A percentile compares a stretch with the other conserved stretches of the same genome.
These are phyloP conservation scores for Babyrousa celebensis DNA, from an alignment of 2,797 vertebrate genomes.

Conservation along the genomic window DNA sequence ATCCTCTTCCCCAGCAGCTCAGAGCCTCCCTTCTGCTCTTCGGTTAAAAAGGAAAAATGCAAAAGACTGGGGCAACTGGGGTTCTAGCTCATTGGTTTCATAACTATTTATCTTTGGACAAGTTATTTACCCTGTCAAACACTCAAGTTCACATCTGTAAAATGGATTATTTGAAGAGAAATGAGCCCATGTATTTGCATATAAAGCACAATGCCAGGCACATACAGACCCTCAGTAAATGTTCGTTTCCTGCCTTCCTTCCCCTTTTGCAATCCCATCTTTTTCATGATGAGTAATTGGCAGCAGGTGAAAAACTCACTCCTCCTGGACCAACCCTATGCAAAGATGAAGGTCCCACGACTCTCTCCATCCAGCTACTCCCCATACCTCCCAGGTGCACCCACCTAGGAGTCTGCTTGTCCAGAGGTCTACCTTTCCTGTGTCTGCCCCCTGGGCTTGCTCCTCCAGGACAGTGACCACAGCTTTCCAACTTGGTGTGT, in stretches of 20 bases:
- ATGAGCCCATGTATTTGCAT: background rate
- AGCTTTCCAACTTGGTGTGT: background rate
- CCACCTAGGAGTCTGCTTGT: background rate
- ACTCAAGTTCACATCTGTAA: slow-evolving; percentile 5
- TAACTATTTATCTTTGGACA: background rate
- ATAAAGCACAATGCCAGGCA: background rate
- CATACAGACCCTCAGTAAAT: background rate
- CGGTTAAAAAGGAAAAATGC: background rate
- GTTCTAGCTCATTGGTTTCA: background rate
- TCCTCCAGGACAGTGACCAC: background rate
- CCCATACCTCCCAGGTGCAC: background rate
- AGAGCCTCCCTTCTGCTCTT: background rate
- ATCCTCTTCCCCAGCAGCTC: background rate
- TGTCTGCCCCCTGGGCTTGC: background rate
- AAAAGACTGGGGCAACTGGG: background rate
- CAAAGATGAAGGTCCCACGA: background rate
- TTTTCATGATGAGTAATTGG: background rate
- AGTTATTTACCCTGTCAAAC: too few relatives aligned
- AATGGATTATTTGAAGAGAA: slow-evolving; percentile 26
- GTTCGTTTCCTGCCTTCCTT: background rate
- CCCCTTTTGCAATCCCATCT: background rate
- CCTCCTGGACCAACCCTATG: background rate
- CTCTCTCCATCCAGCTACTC: background rate
- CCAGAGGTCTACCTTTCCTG: background rate
- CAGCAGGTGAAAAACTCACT: background rate